Conservation (phyloP, 2,888 invertebrate species). For the Leptopilina syphax region DNA sequence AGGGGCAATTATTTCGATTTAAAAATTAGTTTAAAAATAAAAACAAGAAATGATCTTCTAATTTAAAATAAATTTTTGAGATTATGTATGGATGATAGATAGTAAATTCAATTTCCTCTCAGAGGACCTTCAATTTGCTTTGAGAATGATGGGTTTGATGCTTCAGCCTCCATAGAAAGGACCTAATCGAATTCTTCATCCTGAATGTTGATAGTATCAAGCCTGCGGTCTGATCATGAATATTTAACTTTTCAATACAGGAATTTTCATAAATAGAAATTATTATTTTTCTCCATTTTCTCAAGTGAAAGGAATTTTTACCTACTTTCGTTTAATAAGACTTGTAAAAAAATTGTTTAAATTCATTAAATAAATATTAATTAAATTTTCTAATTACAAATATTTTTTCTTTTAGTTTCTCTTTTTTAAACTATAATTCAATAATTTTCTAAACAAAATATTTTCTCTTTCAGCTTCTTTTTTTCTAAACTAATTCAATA, state of each 20-base stretch:
- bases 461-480: too few species aligned
- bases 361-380: neutral
- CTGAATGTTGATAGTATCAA: constrained; percentile 42
- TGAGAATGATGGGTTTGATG: constrained; percentile 43
- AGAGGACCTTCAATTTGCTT: constrained; percentile 43
- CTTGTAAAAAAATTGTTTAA: too few species aligned
- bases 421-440: neutral
- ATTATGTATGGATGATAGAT: neutral
- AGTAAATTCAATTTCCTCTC: constrained; percentile 47
- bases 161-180: constrained; percentile 40
- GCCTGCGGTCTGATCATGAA: constrained; percentile 17
- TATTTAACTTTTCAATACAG: neutral
- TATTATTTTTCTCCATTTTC: neutral
- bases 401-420: too few species aligned
- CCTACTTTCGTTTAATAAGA: neutral
- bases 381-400: too few species aligned
- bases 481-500: too few species aligned
- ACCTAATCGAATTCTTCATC: constrained; percentile 48
- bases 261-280: neutral
- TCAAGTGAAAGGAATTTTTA: neutral
- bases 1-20: too few species aligned
- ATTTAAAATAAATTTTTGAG: constrained; percentile 17
- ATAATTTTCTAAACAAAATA: neutral
- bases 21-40: too few species aligned
- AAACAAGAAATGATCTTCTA: neutral